Base-by-base conservation (phyloP, 2,888 invertebrate species). In the Oscheius sp. region DNA sequence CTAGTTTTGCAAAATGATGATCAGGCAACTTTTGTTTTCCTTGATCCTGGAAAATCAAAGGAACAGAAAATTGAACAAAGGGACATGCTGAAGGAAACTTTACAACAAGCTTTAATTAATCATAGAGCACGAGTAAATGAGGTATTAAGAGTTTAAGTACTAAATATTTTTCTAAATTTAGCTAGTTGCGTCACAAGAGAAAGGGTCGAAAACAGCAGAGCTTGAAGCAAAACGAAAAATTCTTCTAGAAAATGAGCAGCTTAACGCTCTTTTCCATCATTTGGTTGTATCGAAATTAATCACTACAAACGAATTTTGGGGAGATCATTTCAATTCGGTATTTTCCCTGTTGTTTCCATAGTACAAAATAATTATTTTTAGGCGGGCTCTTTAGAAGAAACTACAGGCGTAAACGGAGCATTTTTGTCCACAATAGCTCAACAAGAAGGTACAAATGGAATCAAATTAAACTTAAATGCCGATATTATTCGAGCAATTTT, bases 401-500 rank as follows among this genome's bases (percentile, higher is more conserved):
- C 93, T 84, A 93, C 94, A 81, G 96, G 95, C 89, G 90, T 91
- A 53, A 90, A 91, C 67, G 90, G 90, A 71, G 91, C 91, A 75
- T 91, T 91, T 84, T 87, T 91, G 82, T 78, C 71, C 17, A 78
- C 80, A 34, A 78, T 86, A 27, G 76, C 75, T 8, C 78, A 81
- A 55, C 72, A 84, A 20, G 84, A 85, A 45, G 84, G 82, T 12
- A 78, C 81, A 20, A 86, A 86, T 48, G 84, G 84, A n/a, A 71
- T 86, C 33, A 73, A 78, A 39, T 96, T 98, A 88, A 99, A 97
- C 88, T 91, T 99, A 61, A 96, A 96, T 3, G 91, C 93, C 65
- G 98, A 99, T 87, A 92, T 96, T 65, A 96, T 98, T 87, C 93
- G 96, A 86, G 94, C 95, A 83, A 96, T 99, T 89, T 98, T 98